Evolutionary conservation across 2,888 invertebrate genomes (phyloP).

Genomic region (Lordiphosa andalusiaca): DNA sequence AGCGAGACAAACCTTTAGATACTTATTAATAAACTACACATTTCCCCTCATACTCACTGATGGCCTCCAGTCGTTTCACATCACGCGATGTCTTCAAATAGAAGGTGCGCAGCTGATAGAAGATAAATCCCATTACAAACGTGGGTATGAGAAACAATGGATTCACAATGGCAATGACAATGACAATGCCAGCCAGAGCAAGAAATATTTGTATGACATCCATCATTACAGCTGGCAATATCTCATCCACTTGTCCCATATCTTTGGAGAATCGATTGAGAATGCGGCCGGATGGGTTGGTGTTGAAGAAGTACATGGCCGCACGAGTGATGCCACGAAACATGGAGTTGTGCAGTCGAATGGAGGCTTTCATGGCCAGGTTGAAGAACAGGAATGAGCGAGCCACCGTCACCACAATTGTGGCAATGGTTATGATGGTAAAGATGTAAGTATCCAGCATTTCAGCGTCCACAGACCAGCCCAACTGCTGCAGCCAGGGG

Average conservation of each 20-base stretch:
- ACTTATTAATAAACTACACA: no score
- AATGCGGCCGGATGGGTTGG: conserved; percentile 90
- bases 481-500: conserved; percentile 50
- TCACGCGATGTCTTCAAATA: conserved; percentile 90
- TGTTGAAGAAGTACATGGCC: conserved; percentile 93
- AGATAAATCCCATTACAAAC: conserved; percentile 85
- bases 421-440: conserved; percentile 80
- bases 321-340: conserved; percentile 90
- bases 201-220: conserved; percentile 87
- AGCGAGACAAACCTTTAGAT: no score
- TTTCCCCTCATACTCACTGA: conserved; percentile 83
- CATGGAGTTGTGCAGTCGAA: conserved; percentile 90
- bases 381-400: conserved; percentile 82
- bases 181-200: conserved; percentile 88
- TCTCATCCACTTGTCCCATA: conserved; percentile 84
- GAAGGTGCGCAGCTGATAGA: conserved; percentile 87
- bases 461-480: conserved; percentile 61
- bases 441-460: conserved; percentile 81
- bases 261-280: conserved; percentile 95
- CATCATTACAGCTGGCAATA: conserved; percentile 80
- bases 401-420: conserved; percentile 78
- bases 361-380: conserved; percentile 88
- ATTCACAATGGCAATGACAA: conserved; percentile 89
- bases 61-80: conserved; percentile 90
- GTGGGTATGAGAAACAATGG: conserved; percentile 88